Evolutionary conservation across 30 jellyfish, hydroid and myxozoan genomes (phyloP).

Genomic region (Pelagia noctiluca): DNA sequence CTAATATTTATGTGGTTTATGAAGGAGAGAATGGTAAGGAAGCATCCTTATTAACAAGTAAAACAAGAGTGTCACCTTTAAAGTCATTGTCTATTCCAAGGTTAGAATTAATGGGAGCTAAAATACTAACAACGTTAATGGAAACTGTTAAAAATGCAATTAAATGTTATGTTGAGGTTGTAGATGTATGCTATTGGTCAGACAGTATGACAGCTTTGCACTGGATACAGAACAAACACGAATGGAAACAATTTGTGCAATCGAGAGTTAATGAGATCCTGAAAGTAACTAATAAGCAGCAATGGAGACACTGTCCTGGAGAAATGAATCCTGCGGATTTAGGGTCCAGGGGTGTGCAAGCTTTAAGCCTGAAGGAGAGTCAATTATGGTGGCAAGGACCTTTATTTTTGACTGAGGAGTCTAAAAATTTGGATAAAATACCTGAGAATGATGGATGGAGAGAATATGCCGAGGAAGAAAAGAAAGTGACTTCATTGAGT

Average conservation of each 20-base stretch:
- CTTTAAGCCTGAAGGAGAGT: conserved; percentile 40
- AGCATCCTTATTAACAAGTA: not conserved
- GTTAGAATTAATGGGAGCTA: too few species aligned
- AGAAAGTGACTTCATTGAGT: too few species aligned
- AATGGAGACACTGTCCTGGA: conserved; percentile 62
- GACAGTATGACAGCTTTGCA: conserved; percentile 38
- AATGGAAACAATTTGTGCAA: conserved; percentile 62
- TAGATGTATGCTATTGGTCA: conserved; percentile 29
- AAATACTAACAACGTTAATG: conserved; percentile 40
- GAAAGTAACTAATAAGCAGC: not conserved
- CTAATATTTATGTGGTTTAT: not conserved
- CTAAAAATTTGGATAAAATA: too few species aligned
- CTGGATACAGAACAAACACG: conserved; percentile 48
- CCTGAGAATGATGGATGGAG: too few species aligned
- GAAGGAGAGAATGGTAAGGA: not conserved
- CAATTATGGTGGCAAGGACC: conserved; percentile 49
- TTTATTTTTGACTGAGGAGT: too few species aligned
- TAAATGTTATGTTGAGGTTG: conserved; percentile 11
- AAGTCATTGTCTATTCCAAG: not conserved
- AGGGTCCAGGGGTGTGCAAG: conserved; percentile 38
- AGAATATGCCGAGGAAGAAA: too few species aligned
- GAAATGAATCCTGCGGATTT: conserved; percentile 54
- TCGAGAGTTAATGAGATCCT: conserved; percentile 58
- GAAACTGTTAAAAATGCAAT: conserved; percentile 38
- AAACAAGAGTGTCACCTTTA: conserved; percentile 8